Conservation (phyloP, 1,140 invertebrate genomes). For the Coboldia fuscipes region DNA sequence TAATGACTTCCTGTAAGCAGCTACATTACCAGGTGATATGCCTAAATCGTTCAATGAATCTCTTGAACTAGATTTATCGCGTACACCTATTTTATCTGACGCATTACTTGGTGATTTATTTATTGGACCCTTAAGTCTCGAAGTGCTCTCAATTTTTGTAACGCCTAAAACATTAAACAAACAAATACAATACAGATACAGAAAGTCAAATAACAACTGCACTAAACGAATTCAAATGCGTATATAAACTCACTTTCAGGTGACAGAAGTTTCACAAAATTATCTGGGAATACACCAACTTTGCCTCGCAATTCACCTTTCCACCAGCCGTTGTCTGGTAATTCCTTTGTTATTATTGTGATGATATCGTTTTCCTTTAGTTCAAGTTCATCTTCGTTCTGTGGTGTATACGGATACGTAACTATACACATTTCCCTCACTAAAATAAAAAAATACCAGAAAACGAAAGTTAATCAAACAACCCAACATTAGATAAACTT, state of each 20-base stretch:
- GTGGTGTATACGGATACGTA: constrained; percentile 71
- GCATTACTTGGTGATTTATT: too few relatives aligned
- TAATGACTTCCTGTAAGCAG: constrained; percentile 26
- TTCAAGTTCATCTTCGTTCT: constrained; percentile 85
- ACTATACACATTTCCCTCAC: constrained; percentile 60
- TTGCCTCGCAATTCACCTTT: constrained; percentile 76
- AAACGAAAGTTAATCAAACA: background rate
- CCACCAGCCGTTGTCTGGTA: constrained; percentile 94
- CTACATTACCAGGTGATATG: constrained; percentile 19
- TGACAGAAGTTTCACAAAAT: constrained; percentile 64
- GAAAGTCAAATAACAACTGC: background rate
- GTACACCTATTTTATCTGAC: background rate
- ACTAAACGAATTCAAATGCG: background rate
- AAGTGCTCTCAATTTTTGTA: too few relatives aligned
- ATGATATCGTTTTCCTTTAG: constrained; percentile 79
- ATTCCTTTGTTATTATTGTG: constrained; percentile 63
- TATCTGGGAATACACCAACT: constrained; percentile 89
- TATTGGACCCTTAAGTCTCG: too few relatives aligned
- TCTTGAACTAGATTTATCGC: constrained; percentile 18
- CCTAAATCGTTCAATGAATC: constrained; percentile 21
- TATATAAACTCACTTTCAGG: constrained; percentile 15
- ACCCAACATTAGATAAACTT: too few relatives aligned
- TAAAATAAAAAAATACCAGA: background rate
- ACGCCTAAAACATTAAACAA: background rate
- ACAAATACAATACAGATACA: background rate